A percentile compares a stretch with the other conserved stretches of the same genome.
phyloP scores from a whole-genome alignment of 2,113 vertebrate species.

The Murina feae region DNA sequence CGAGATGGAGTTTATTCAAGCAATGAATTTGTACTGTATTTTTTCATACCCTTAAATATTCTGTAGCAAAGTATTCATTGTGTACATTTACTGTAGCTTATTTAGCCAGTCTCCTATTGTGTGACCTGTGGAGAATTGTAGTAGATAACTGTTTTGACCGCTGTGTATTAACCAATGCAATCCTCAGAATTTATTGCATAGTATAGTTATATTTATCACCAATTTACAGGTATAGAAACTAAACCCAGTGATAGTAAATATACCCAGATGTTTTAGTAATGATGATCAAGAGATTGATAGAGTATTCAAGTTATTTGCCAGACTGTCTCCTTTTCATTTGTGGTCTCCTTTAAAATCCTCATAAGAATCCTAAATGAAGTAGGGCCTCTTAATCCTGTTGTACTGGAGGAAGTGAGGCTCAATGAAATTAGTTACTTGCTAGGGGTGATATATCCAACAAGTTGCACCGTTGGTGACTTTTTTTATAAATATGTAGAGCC shows the following conservation, averaged over 20 bases:
- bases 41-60: background rate
- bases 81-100: background rate
- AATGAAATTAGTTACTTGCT: background rate
- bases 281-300: background rate
- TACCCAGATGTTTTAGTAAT: background rate
- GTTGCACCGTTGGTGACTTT: background rate
- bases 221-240: background rate
- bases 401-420: background rate
- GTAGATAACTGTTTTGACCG: background rate
- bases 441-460: background rate
- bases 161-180: background rate
- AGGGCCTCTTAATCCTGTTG: background rate
- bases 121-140: background rate
- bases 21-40: background rate
- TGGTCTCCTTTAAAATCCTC: background rate
- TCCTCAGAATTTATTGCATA: background rate
- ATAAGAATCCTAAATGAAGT: background rate
- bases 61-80: background rate
- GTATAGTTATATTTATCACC: background rate
- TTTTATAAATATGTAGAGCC: background rate
- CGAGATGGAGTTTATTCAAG: too few species aligned
- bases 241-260: background rate
- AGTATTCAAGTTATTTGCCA: background rate
- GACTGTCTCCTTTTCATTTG: background rate
- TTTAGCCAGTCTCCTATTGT: background rate